phyloP scores from a whole-genome alignment of 2,797 vertebrate species.

The Xenopus petersii region DNA sequence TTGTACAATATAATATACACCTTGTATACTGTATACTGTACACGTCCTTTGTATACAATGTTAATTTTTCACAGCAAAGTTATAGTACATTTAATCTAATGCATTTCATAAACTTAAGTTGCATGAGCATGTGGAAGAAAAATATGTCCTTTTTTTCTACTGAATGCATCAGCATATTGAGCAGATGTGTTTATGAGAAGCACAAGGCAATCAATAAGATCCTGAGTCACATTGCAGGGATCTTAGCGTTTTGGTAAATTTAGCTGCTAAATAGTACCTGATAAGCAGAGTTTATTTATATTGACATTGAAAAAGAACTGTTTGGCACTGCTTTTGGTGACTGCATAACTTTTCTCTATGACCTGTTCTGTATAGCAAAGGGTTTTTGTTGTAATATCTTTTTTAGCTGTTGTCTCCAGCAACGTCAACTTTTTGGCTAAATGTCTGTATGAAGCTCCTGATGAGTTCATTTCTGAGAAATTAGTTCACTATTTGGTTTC shows the following conservation, averaged over 20 bases:
- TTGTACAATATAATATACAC: too few species aligned
- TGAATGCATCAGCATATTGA: slow-evolving; percentile 13
- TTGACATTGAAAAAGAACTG: not conserved
- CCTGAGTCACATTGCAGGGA: slow-evolving; percentile 6
- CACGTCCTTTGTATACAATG: too few species aligned
- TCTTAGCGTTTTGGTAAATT: not conserved
- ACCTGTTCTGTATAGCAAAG: slow-evolving; percentile 3
- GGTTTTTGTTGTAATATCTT: slow-evolving; percentile 26
- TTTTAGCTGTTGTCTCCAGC: slow-evolving; percentile 26
- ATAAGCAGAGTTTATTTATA: not conserved
- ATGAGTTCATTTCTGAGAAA: slow-evolving; percentile 34
- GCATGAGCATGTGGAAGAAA: not conserved
- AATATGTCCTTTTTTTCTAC: not conserved
- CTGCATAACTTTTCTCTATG: not conserved
- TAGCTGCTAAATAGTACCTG: not conserved
- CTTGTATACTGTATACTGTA: too few species aligned
- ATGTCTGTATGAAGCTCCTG: slow-evolving; percentile 19
- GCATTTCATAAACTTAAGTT: not conserved
- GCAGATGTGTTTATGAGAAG: slow-evolving; percentile 1
- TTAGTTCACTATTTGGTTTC: slow-evolving; percentile 29
- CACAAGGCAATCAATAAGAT: slow-evolving; percentile 8
- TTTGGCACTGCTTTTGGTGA: not conserved
- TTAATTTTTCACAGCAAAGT: not conserved
- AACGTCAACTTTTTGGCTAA: slow-evolving; percentile 35
- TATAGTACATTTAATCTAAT: not conserved